Evolutionary conservation across 2,113 vertebrate species (phyloP).

Genomic region (Anhinga rufa): DNA sequence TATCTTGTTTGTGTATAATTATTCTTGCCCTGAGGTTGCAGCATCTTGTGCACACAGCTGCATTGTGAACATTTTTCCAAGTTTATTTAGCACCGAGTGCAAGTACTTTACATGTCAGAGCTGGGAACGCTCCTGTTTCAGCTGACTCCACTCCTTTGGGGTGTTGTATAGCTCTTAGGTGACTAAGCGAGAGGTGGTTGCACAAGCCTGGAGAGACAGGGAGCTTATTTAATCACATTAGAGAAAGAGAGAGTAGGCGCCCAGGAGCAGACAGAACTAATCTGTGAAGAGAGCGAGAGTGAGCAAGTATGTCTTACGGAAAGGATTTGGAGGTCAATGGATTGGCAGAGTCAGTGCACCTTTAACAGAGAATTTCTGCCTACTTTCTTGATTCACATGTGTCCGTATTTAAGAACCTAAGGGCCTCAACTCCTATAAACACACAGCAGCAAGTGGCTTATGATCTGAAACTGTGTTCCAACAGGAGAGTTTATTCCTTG

Average conservation of each 20-base stretch:
- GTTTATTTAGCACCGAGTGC: conserved; percentile 58
- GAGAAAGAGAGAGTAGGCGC: conserved; percentile 35
- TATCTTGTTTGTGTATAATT: conserved; percentile 51
- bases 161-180: conserved; percentile 23
- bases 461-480: background rate
- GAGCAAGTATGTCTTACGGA: background rate
- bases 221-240: conserved; percentile 45
- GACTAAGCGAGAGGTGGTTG: conserved; percentile 52
- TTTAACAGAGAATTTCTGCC: background rate
- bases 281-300: background rate
- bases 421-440: background rate
- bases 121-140: conserved; percentile 55
- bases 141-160: conserved; percentile 57
- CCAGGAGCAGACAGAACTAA: conserved; percentile 1
- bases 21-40: conserved; percentile 52
- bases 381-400: background rate
- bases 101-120: conserved; percentile 61
- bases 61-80: conserved; percentile 52
- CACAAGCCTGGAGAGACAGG: conserved; percentile 30
- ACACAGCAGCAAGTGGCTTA: background rate
- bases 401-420: background rate
- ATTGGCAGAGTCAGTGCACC: background rate
- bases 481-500: background rate
- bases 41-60: background rate
- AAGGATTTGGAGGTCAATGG: background rate